Conservation (phyloP, 2,113 vertebrate genomes). For the Lycaon pictus region DNA sequence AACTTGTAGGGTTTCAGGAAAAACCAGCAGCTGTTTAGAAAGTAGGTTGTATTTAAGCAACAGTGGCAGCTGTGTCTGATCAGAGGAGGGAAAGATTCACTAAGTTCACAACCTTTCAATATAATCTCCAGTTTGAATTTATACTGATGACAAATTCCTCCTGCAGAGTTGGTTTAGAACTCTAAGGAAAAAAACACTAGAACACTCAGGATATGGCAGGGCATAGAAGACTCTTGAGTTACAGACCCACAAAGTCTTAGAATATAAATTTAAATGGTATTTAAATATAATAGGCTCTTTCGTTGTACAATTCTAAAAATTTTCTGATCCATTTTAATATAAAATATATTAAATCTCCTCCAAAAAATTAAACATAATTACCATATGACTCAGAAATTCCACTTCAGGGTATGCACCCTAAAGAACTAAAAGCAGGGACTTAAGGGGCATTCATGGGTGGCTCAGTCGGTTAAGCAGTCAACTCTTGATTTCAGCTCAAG, state of each 20-base stretch:
- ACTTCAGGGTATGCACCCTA: not conserved
- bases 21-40: constrained; percentile 75
- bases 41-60: constrained; percentile 79
- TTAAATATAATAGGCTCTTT: constrained; percentile 33
- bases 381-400: not conserved
- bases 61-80: constrained; percentile 72
- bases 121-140: constrained; percentile 80
- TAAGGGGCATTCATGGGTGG: not conserved
- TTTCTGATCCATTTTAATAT: constrained; percentile 49
- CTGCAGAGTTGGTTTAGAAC: constrained; percentile 66
- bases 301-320: constrained; percentile 34
- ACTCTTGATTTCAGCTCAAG: not conserved
- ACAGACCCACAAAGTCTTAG: constrained; percentile 43
- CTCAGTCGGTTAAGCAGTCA: not conserved
- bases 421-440: constrained; percentile 52
- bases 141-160: constrained; percentile 75
- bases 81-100: not conserved
- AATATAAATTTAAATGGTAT: constrained; percentile 52
- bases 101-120: constrained; percentile 77
- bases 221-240: constrained; percentile 47
- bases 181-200: constrained; percentile 34
- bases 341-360: constrained; percentile 26
- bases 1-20: constrained; percentile 60
- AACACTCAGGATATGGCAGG: constrained; percentile 22
- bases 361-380: constrained; percentile 63